A percentile compares a stretch with the other conserved stretches of the same genome.
Evolutionary conservation across 2,797 vertebrate genomes (phyloP).

Genomic region (Pseudopleuronectes americanus): DNA sequence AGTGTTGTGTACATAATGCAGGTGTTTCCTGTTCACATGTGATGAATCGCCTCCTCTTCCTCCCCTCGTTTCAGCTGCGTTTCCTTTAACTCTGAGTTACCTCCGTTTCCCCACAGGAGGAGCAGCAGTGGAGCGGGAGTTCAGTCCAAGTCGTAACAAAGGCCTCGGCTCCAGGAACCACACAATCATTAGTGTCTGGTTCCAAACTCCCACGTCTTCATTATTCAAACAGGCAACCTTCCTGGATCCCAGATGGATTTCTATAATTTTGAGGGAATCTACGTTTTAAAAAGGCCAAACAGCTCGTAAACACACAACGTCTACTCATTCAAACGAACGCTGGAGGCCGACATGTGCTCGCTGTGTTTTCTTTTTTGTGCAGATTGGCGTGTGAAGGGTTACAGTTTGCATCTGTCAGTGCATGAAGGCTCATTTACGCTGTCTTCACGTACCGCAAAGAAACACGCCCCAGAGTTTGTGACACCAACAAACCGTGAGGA

Average conservation of each 20-base stretch:
- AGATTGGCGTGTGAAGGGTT: too few relatives aligned
- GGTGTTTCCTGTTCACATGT: slow-evolving; percentile 79
- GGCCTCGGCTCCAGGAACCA: slow-evolving; percentile 20
- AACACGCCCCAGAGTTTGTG: too few relatives aligned
- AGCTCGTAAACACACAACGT: too few relatives aligned
- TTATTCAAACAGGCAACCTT: slow-evolving; percentile 1
- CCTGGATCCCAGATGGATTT: slow-evolving; percentile 21
- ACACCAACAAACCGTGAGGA: too few relatives aligned
- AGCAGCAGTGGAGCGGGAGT: slow-evolving; percentile 32
- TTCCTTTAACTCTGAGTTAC: background rate
- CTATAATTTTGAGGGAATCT: background rate
- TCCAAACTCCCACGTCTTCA: slow-evolving; percentile 6
- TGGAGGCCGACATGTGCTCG: too few relatives aligned
- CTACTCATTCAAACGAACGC: too few relatives aligned
- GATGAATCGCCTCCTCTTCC: slow-evolving; percentile 73
- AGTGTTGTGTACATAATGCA: slow-evolving; percentile 52
- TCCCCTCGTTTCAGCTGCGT: slow-evolving; percentile 54
- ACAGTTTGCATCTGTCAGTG: too few relatives aligned
- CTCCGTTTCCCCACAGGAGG: slow-evolving; percentile 33
- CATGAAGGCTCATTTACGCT: too few relatives aligned
- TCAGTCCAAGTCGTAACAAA: slow-evolving; percentile 42
- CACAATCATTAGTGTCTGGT: background rate
- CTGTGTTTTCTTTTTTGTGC: too few relatives aligned
- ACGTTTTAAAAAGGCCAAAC: background rate
- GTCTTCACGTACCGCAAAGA: too few relatives aligned